These are phyloP conservation scores for Drosophila austrosaltans DNA, from an alignment of 2,888 invertebrate species.

Conservation along the genomic window DNA sequence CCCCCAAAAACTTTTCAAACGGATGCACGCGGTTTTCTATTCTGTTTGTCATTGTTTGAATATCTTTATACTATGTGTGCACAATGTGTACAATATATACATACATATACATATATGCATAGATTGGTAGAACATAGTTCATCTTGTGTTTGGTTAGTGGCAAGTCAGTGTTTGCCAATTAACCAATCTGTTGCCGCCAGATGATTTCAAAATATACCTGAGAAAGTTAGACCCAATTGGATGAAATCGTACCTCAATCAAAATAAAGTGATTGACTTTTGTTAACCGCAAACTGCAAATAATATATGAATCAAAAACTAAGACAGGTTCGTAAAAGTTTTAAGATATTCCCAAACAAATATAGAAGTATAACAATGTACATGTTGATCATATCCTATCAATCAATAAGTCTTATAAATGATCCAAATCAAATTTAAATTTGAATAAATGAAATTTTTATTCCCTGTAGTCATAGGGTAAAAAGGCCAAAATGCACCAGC, in stretches of 20 bases:
- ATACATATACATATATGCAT: neutral
- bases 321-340: too few species aligned
- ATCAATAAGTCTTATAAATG: too few species aligned
- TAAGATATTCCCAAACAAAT: neutral
- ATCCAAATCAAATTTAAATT: too few species aligned
- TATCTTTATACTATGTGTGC: conserved; percentile 4
- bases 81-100: neutral
- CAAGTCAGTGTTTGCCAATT: conserved; percentile 60
- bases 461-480: too few species aligned
- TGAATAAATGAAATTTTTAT: too few species aligned
- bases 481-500: too few species aligned
- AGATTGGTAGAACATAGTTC: conserved; percentile 7
- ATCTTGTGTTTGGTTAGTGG: conserved; percentile 44
- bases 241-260: too few species aligned
- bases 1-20: conserved; percentile 50
- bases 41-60: conserved; percentile 61
- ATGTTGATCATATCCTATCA: neutral
- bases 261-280: too few species aligned
- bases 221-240: neutral
- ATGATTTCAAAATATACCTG: conserved; percentile 32
- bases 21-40: conserved; percentile 41
- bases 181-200: conserved; percentile 47
- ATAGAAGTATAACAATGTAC: neutral
- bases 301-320: too few species aligned
- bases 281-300: too few species aligned